Conservation (phyloP, 2,797 vertebrate genomes). For the Erethizon dorsatum region DNA sequence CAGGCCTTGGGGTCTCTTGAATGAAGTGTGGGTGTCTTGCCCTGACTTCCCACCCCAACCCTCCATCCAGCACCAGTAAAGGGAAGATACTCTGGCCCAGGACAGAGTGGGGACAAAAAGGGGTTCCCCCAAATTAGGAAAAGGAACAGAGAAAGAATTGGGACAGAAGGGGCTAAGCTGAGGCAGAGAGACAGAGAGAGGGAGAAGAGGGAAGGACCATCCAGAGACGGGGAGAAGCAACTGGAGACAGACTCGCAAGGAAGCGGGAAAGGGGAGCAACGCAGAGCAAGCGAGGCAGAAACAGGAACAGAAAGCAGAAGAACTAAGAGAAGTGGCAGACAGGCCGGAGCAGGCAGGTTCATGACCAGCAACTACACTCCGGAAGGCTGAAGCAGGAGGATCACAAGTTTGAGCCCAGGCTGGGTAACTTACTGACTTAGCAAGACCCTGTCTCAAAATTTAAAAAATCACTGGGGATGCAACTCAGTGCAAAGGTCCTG, state of each 20-base stretch:
- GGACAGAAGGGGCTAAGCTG: not conserved
- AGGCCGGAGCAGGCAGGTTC: fast-evolving
- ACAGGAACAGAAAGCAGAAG: not conserved
- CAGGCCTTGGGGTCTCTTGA: fast-evolving
- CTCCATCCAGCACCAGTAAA: not conserved
- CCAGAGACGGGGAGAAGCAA: not conserved
- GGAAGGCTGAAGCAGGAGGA: not conserved
- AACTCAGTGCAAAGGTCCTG: not conserved
- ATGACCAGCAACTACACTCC: not conserved
- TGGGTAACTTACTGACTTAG: not conserved
- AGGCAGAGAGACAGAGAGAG: not conserved
- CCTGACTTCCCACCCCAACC: too few species aligned
- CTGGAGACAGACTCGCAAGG: fast-evolving
- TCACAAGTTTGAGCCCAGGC: fast-evolving
- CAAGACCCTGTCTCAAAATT: not conserved
- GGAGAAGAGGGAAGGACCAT: not conserved
- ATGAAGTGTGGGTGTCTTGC: not conserved
- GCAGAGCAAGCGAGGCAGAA: fast-evolving
- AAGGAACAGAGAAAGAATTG: not conserved
- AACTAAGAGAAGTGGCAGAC: not conserved
- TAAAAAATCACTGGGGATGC: not conserved
- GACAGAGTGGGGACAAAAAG: not conserved
- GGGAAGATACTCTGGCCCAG: not conserved
- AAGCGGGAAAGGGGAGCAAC: not conserved
- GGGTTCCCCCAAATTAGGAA: not conserved